Percentiles rank a stretch among this genome's conserved stretches.
phyloP scores from a whole-genome alignment of 2,113 vertebrate species.

The Rhea pennata region DNA sequence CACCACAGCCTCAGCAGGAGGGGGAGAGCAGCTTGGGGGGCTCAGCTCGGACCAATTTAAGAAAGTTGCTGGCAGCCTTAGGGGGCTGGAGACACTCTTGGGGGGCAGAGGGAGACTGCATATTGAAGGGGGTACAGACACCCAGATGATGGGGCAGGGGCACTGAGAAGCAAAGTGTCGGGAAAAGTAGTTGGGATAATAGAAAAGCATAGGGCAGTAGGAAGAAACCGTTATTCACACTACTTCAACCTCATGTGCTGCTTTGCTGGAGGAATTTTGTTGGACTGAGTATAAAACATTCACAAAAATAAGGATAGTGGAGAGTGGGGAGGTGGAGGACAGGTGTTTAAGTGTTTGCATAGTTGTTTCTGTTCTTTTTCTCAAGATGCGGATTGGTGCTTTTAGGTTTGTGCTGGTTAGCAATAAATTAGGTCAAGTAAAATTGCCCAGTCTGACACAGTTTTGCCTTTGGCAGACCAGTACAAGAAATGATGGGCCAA shows the following conservation, averaged over 20 bases:
- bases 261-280: neutral
- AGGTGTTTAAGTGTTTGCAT: neutral
- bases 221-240: neutral
- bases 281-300: neutral
- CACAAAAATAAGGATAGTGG: neutral
- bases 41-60: neutral
- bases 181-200: neutral
- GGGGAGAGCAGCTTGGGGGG: too few relatives aligned
- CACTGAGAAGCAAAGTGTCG: neutral
- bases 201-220: neutral
- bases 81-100: too few relatives aligned
- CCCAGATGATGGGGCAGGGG: neutral
- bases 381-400: neutral
- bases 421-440: conserved; percentile 25
- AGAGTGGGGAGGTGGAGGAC: neutral
- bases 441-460: neutral
- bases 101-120: neutral
- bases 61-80: too few relatives aligned
- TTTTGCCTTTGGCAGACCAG: neutral
- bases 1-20: neutral
- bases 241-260: neutral
- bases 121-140: neutral
- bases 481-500: conserved; percentile 17
- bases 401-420: neutral
- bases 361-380: neutral